These are phyloP conservation scores for Falcunculus frontatus DNA, from an alignment of 2,113 vertebrate species.

Conservation along the genomic window DNA sequence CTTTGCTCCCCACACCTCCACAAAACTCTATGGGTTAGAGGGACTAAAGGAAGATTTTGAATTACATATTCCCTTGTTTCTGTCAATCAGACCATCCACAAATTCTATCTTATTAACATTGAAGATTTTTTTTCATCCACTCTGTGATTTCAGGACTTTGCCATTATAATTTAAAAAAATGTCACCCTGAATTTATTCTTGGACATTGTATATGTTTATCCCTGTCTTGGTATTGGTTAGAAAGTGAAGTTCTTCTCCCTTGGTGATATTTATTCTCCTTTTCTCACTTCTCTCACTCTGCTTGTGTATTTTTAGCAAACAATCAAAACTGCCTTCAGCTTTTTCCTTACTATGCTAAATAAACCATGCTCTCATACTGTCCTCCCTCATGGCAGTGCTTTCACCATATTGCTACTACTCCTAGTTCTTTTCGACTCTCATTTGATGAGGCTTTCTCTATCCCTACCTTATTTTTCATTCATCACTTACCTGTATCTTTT, in stretches of 20 bases:
- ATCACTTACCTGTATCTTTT: neutral
- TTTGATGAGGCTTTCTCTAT: neutral
- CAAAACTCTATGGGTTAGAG: neutral
- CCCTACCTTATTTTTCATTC: neutral
- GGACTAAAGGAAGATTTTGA: neutral
- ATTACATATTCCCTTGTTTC: neutral
- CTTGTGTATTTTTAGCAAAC: conserved; percentile 11
- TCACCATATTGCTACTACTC: neutral
- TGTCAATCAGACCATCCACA: neutral
- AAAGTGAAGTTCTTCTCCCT: neutral
- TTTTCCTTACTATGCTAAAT: conserved; percentile 3
- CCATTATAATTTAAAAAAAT: neutral
- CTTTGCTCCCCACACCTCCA: rapidly evolving
- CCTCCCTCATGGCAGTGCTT: neutral
- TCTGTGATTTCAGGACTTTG: neutral
- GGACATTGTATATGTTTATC: neutral
- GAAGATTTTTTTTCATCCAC: neutral
- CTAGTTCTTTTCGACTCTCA: neutral
- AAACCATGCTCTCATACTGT: neutral
- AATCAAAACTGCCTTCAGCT: conserved; percentile 8
- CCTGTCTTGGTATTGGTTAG: neutral
- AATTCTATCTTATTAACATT: neutral
- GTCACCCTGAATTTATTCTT: neutral
- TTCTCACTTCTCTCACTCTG: conserved; percentile 16
- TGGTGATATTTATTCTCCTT: conserved; percentile 8